Base-by-base conservation (phyloP, 2,888 invertebrate species). In the Caenorhabditis auriculariae region DNA sequence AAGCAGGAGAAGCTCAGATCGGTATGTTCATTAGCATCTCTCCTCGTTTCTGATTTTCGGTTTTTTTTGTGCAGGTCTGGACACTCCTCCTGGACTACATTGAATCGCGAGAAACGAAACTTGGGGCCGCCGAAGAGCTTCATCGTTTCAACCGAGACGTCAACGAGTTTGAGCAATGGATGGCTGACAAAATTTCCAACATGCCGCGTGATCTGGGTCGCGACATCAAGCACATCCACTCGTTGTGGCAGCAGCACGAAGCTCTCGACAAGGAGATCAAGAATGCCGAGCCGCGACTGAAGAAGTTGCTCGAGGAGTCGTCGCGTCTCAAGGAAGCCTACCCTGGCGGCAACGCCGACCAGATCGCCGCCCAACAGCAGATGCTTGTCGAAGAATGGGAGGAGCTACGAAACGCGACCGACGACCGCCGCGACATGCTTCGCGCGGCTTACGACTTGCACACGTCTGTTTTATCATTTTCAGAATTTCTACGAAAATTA, bases 81-180 rank as follows among this genome's bases (percentile, higher is more conserved):
- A 89, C 90, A 67, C 88, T 89, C 43, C 87, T 96, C 0, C 86
- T 93, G 47, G 89, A 91, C 48, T 88, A 91, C 81, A 89, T 95
- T 57, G 89, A 90, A 73, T 88, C 90, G 46, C 88, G 95, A 15
- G 91, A 91, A 67, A 88, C 89, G 62, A 89, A 92, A 39, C 85
- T 98, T 37, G 88, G 89, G 81, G 95, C 93, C 0, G 96, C 96
- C 1, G 94, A 91, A 9, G 93, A 95, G 85, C 92, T 96, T 69
- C 96, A 96, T 84, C 88, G 93, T 53, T 96, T 94, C 87, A 95
- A 96, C 84, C 88, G 94, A 91, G 76, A 80, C 48, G 75, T 75
- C 28, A 69, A 66, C 38, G 78, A 78, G 56, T 72, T 76, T 54
- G 70, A 69, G 43, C 75, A 80, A 54, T 64, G 73, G 51, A 65